Evolutionary conservation across 1,140 invertebrate species (phyloP), one percentile per base, ranked within the genome.

Genomic region (Cydia splendana): DNA sequence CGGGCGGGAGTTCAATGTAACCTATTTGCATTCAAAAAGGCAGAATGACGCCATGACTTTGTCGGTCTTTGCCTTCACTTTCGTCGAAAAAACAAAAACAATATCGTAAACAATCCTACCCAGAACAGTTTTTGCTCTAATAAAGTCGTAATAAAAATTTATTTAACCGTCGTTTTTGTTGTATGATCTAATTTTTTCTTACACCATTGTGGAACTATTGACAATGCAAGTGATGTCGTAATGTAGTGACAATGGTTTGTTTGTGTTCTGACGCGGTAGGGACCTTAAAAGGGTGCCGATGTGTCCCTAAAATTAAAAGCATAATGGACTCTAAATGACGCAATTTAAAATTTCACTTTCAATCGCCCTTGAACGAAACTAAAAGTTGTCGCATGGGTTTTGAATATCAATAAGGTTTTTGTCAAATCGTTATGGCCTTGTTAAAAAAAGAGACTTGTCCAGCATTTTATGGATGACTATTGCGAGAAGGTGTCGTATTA

Each of bases 21-120:
- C 84, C 75, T 83, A 88, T 90, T 91, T 86, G 80, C 89, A 92
- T 92, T 85, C 83, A 85, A 90, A 92, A 89, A 88, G 87, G 80
- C 84, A 84, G 79, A 80, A 74, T 83, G 81, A 83, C 80, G 83
- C 53, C 71, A 78, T 80, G 81, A 86, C 85, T 84, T 85, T 82
- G 85, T 78, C 87, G 85, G 85, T 82, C 76, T 77, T 76, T 76
- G 80, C 74, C 74, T 78, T 74, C 78, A 83, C 85, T 88, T 90
- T 88, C 84, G 82, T 85, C 77, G 79, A 80, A 86, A 75, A 48
- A 75, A 74, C 57, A 88, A 86, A 85, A 80, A 79, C 78, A 42
- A 20, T 69, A 78, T 82, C 82, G 80, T 88, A 87, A 89, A 88
- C 80, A 78, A 80, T 75, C 80, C 80, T 85, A 87, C 84, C 53